Conservation (phyloP, 2,888 invertebrate species). For the Zaprionus lineosus region DNA sequence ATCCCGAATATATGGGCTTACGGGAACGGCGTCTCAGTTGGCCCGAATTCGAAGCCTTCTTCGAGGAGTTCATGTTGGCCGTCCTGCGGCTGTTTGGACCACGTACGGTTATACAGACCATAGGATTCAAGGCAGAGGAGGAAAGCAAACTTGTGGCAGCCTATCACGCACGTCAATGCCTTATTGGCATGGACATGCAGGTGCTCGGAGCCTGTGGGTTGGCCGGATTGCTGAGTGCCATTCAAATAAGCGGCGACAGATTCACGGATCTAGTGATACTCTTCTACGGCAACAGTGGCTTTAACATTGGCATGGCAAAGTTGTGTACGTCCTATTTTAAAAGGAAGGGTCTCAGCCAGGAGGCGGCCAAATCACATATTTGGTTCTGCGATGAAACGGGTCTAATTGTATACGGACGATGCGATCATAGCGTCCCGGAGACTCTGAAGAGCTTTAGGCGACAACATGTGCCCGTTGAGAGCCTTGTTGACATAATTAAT, state of each 20-base stretch:
- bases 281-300: slow-evolving; percentile 37
- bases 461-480: slow-evolving; percentile 3
- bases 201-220: slow-evolving; percentile 50
- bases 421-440: slow-evolving; percentile 15
- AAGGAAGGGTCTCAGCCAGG: slow-evolving; percentile 40
- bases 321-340: slow-evolving; percentile 44
- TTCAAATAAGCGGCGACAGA: slow-evolving; percentile 3
- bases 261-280: slow-evolving; percentile 43
- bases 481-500: slow-evolving; percentile 30
- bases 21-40: slow-evolving; percentile 21
- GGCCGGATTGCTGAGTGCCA: slow-evolving; percentile 47
- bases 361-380: slow-evolving; percentile 29
- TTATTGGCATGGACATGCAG: slow-evolving; percentile 47
- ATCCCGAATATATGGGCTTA: slow-evolving; percentile 36
- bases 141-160: too few relatives aligned
- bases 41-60: slow-evolving; percentile 25
- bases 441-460: slow-evolving; percentile 35
- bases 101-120: slow-evolving; percentile 39
- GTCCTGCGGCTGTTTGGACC: slow-evolving; percentile 43
- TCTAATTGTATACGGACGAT: slow-evolving; percentile 35
- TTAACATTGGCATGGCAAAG: slow-evolving; percentile 55
- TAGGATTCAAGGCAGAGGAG: too few relatives aligned
- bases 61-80: slow-evolving; percentile 57
- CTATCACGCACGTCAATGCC: slow-evolving; percentile 43
- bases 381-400: slow-evolving; percentile 62